Evolutionary conservation across 2,113 vertebrate species (phyloP).

Genomic region (Leucopsar rothschildi): DNA sequence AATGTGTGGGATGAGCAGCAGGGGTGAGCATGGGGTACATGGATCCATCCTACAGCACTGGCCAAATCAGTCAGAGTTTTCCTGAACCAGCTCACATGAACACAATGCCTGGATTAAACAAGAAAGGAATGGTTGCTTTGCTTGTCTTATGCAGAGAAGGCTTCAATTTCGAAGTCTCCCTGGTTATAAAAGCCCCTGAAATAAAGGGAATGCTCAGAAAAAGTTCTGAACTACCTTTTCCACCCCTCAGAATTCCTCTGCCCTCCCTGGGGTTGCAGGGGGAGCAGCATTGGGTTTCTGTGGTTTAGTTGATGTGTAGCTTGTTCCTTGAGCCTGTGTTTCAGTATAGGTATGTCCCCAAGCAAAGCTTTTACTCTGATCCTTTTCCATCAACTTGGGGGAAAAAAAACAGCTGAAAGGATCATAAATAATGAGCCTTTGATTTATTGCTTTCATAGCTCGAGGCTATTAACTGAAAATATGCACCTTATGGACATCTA

Average conservation of each 20-base stretch:
- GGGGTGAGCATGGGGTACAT: background rate
- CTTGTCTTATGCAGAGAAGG: background rate
- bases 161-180: background rate
- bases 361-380: slow-evolving; percentile 33
- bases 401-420: background rate
- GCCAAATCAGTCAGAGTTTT: background rate
- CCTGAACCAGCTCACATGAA: background rate
- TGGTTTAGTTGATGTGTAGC: background rate
- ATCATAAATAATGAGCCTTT: slow-evolving; percentile 48
- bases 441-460: slow-evolving; percentile 58
- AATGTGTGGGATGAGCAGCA: background rate
- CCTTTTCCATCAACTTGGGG: background rate
- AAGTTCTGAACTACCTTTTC: background rate
- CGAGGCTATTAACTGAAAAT: slow-evolving; percentile 50
- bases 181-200: background rate
- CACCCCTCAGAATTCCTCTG: background rate
- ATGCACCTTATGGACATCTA: slow-evolving; percentile 44
- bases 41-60: background rate
- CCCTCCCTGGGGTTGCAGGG: background rate
- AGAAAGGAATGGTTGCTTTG: background rate
- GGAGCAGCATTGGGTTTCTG: background rate
- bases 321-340: background rate
- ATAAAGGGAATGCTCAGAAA: background rate
- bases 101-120: background rate
- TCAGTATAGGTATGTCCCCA: background rate